Conservation (phyloP, 2,797 vertebrate species). For the Megaceryle alcyon region DNA sequence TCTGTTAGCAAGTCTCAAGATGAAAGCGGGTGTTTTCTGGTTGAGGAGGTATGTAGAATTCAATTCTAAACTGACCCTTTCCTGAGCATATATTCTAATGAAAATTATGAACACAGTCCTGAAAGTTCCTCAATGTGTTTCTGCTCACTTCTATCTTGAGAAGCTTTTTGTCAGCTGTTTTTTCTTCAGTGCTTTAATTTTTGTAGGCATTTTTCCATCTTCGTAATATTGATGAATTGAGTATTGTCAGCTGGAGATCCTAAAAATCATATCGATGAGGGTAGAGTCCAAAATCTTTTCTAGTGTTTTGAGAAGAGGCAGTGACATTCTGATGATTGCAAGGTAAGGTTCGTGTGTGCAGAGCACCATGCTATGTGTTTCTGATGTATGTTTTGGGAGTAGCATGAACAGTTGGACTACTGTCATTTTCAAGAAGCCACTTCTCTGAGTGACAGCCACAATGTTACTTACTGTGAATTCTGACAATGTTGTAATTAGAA, state of each 20-base stretch:
- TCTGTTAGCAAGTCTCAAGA: background rate
- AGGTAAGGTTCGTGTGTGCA: background rate
- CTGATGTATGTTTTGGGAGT: background rate
- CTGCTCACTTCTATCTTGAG: background rate
- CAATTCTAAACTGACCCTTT: background rate
- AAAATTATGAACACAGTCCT: background rate
- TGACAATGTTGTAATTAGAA: background rate
- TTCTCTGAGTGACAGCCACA: background rate
- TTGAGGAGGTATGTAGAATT: background rate
- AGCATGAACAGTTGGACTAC: background rate
- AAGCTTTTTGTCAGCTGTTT: background rate
- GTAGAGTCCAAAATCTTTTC: background rate
- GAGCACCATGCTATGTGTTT: background rate
- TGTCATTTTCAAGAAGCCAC: background rate
- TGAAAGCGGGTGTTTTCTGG: background rate
- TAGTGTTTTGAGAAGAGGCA: background rate
- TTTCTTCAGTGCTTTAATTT: background rate
- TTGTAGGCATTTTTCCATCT: background rate
- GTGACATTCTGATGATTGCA: background rate
- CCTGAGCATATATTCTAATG: background rate
- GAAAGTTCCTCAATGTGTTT: background rate
- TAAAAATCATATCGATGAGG: background rate
- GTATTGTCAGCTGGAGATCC: background rate
- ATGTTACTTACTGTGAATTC: background rate
- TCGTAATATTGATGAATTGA: background rate